Evolutionary conservation across 2,113 vertebrate species (phyloP), one percentile per base, ranked within the genome.

Genomic region (Periophthalmodon schlosseri): DNA sequence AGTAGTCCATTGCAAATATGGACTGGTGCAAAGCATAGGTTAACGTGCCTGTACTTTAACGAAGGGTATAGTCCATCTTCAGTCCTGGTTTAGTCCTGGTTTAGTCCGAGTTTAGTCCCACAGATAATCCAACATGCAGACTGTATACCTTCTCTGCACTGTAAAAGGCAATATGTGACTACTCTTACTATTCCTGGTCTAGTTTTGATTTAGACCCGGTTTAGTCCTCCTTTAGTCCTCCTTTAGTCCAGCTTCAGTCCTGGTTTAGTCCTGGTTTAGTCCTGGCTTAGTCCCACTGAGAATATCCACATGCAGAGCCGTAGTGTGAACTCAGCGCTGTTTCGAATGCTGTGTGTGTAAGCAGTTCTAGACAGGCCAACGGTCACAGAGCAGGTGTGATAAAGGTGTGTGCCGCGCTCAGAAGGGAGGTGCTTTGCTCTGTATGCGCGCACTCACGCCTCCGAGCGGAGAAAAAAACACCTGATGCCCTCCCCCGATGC

Each of bases 401-500:
- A 74, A 79, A 85, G 75, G 76, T 56, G 84, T 84, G 76, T 71
- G 69, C 23, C 57, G 1, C 70, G 50, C 69, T 52, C 23, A 44
- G 21, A 66, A 34, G 71, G 15, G 70, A 85, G 79, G 70, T 63
- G 54, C 79, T 78, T 81, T 78, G 76, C 80, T 20, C 82, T 52
- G 47, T 56, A 67, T 50, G 13, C 4, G 44, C 21, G 58, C 73
- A 78, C 61, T 72, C 21, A 44, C 21, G 23, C 2, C 12, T 9
- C 23, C n/a, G 13, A 28, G 28, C n/a, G n/a, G n/a, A n/a, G 1
- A 67, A 68, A 57, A 56, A 11, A 70, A 65, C 44, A 66, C 57
- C 47, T 23, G 58, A n/a, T 21, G 60, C 73, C 85, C 75, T 87
- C 87, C 75, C 87, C 86, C 64, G 82, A 86, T 72, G 79, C 69